Evolutionary conservation across 1,140 invertebrate species (phyloP), one percentile per base, ranked within the genome.

Genomic region (Orius insidiosus): DNA sequence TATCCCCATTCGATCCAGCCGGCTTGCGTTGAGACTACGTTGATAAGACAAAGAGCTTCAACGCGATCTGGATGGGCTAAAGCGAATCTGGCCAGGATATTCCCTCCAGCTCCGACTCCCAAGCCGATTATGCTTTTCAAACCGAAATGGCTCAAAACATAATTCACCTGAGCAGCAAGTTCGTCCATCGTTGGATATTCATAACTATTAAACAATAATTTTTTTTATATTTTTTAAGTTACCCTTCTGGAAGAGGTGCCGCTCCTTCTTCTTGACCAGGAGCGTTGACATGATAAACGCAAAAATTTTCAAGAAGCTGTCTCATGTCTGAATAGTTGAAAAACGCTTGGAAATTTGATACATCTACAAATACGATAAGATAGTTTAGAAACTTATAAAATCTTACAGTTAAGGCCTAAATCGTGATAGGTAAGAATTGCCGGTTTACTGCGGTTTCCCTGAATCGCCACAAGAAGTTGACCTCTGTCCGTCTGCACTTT

Each of bases 1-100:
- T 98, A 98, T 19, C 89, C 88, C 94, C 95, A 98, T 67, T 99
- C 95, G 49, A 95, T 88, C 94, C 95, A 98, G 9, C 93, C 92
- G 13, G 93, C 82, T 58, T 85, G 78, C 38, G 86, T 89, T 2
- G 88, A 89, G 4, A 85, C 80, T 56, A 89, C 90, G 59, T 98
- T 98, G 52, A 98, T 77, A 48, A 98, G 68, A 53, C 89, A 85
- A 39, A 98, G 65, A 9, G 87, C 92, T 58, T 90, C 86, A 46
- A 90, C 70, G 65, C 77, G 76, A 53, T 75, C 70, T 3, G 80
- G 85, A 67, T 97, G 72, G 11, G 70, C 69, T 19, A 95, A 68
- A 44, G 90, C 80, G 65, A 90, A 98, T 56, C 94, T 74, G n/a
- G 85, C 76, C 36, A 99, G 69, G 57, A 98, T 81, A 67, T 98